phyloP scores from a whole-genome alignment of 2,888 invertebrate species.

The Parochlus steinenii region DNA sequence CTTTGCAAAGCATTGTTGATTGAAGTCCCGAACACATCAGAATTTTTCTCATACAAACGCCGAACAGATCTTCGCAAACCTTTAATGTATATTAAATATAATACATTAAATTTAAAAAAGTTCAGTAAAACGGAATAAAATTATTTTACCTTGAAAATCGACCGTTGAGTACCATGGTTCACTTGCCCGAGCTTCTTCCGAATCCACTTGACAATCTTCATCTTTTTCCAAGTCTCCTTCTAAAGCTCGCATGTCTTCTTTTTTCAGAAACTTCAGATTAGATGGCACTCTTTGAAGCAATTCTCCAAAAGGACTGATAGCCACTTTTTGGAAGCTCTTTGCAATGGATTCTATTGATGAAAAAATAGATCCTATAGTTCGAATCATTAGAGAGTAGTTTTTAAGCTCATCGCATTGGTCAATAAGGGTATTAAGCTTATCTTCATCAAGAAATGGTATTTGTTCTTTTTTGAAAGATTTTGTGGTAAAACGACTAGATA shows the following conservation, averaged over 20 bases:
- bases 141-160: too few species aligned
- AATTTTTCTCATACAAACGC: conserved; percentile 19
- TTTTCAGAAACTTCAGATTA: conserved; percentile 39
- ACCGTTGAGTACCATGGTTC: conserved; percentile 26
- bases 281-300: conserved; percentile 36
- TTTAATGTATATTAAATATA: conserved; percentile 30
- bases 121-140: too few species aligned
- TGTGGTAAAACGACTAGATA: conserved; percentile 5
- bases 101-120: conserved; percentile 27
- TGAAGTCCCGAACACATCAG: conserved; percentile 21
- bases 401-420: conserved; percentile 52
- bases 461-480: neutral
- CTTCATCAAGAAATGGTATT: conserved; percentile 49
- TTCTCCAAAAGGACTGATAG: conserved; percentile 33
- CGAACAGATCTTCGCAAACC: conserved; percentile 34
- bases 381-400: conserved; percentile 52
- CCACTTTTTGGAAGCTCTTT: conserved; percentile 46
- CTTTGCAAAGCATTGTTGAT: conserved; percentile 20
- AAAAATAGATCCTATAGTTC: conserved; percentile 64
- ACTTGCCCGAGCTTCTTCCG: conserved; percentile 15
- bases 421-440: conserved; percentile 54
- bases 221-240: conserved; percentile 78
- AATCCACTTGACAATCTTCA: conserved; percentile 46
- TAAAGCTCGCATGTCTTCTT: conserved; percentile 53
- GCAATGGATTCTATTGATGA: conserved; percentile 48